phyloP scores from a whole-genome alignment of 1,140 invertebrate species.

The Zaprionus kolodkinae region DNA sequence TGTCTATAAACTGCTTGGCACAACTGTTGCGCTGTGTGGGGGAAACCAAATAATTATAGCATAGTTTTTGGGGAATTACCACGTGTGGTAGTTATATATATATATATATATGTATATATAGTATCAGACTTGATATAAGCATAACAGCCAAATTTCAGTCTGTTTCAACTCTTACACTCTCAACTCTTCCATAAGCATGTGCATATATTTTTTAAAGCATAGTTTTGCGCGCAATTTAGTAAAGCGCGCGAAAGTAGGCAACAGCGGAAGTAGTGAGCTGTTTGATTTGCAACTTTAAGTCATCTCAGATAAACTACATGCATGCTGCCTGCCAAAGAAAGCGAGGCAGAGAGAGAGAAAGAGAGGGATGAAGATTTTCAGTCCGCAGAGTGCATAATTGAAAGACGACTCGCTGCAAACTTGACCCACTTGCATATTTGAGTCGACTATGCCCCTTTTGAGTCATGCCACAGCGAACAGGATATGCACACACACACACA shows the following conservation, averaged over 20 bases:
- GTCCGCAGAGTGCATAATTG: background rate
- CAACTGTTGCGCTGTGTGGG: background rate
- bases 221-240: background rate
- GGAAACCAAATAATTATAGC: background rate
- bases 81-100: too few relatives aligned
- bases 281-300: background rate
- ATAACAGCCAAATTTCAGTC: too few relatives aligned
- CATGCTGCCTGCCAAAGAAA: background rate
- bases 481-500: constrained; percentile 1
- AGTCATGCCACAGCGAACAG: background rate
- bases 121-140: background rate
- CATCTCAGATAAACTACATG: too few relatives aligned
- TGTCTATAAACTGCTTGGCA: background rate
- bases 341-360: background rate
- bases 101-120: too few relatives aligned
- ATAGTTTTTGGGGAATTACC: background rate
- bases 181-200: too few relatives aligned
- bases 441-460: background rate
- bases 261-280: background rate
- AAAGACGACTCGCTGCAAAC: constrained; percentile 1
- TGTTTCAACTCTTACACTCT: too few relatives aligned
- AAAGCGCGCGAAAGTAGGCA: background rate
- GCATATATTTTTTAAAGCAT: background rate
- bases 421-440: constrained; percentile 24
- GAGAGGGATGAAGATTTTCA: background rate